Percentiles rank a stretch among this genome's conserved stretches.
Conservation (phyloP, 2,888 invertebrate genomes). For the Morpho helenor region DNA sequence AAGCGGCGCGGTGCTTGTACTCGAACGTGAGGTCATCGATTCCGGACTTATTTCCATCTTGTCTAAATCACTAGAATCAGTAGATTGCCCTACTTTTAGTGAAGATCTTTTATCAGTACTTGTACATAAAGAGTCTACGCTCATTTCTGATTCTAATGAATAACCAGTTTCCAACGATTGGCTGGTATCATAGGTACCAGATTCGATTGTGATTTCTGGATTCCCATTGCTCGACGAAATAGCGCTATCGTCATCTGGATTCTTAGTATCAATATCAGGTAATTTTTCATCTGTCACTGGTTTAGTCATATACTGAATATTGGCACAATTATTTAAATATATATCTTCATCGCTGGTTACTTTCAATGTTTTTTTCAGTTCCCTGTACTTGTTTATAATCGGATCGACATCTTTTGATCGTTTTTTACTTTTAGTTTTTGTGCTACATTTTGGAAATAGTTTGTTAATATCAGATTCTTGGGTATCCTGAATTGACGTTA, state of each 20-base stretch:
- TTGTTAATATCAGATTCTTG: conserved; percentile 68
- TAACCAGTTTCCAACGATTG: conserved; percentile 75
- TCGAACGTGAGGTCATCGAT: conserved; percentile 71
- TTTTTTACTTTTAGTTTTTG: conserved; percentile 74
- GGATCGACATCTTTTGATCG: conserved; percentile 71
- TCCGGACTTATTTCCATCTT: conserved; percentile 78
- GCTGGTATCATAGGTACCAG: conserved; percentile 68
- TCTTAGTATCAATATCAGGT: conserved; percentile 60
- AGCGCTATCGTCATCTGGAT: conserved; percentile 72
- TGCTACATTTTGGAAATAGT: conserved; percentile 70
- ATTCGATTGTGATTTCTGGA: conserved; percentile 73
- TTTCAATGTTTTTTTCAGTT: conserved; percentile 67
- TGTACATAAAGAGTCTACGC: conserved; percentile 78
- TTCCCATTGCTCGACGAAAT: conserved; percentile 72
- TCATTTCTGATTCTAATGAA: conserved; percentile 77
- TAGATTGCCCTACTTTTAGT: conserved; percentile 81
- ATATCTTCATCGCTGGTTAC: conserved; percentile 67
- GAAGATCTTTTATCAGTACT: conserved; percentile 79
- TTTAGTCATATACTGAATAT: conserved; percentile 60
- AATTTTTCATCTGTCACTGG: conserved; percentile 54
- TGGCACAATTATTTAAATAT: conserved; percentile 71
- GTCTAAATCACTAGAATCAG: conserved; percentile 83
- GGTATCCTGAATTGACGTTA: conserved; percentile 75
- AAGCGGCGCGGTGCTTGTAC: conserved; percentile 72
- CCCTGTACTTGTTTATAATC: conserved; percentile 71